phyloP scores from a whole-genome alignment of 2,888 invertebrate species.

The Spialia ferax region DNA sequence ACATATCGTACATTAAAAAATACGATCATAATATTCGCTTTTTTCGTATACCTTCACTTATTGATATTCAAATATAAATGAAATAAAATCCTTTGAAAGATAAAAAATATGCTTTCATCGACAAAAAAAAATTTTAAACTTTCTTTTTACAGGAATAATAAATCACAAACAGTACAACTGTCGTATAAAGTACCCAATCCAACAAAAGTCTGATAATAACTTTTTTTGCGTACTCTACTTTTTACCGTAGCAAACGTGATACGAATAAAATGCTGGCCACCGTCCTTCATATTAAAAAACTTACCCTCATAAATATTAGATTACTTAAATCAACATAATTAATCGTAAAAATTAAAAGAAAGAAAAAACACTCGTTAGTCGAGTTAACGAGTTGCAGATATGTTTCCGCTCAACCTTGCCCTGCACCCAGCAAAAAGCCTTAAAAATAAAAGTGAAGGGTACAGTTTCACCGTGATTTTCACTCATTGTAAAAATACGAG shows the following conservation, averaged over 20 bases:
- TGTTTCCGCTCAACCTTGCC: conserved; percentile 39
- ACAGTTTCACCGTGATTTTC: conserved; percentile 71
- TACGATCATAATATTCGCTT: too few relatives aligned
- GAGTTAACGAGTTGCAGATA: neutral
- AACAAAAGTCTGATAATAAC: conserved; percentile 15
- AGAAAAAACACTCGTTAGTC: conserved; percentile 3
- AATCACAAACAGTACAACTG: neutral
- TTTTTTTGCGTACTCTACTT: conserved; percentile 26
- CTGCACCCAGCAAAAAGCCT: conserved; percentile 43
- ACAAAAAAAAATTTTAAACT: too few relatives aligned
- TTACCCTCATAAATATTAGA: neutral
- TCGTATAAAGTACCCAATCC: neutral
- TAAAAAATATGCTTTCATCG: too few relatives aligned
- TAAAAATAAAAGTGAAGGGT: conserved; percentile 63
- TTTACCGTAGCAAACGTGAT: conserved; percentile 25
- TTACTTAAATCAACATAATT: neutral
- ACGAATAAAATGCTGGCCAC: conserved; percentile 11
- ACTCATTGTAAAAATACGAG: conserved; percentile 57
- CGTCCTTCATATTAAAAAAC: neutral
- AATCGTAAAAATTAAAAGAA: conserved; percentile 1
- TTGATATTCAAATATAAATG: too few relatives aligned
- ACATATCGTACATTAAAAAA: too few relatives aligned
- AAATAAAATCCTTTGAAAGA: too few relatives aligned
- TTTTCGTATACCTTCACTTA: too few relatives aligned
- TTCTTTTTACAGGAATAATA: neutral